A percentile compares a stretch with the other conserved stretches of the same genome.
These are phyloP conservation scores for Vidua chalybeata DNA, from an alignment of 2,113 vertebrate genomes.

Conservation along the genomic window DNA sequence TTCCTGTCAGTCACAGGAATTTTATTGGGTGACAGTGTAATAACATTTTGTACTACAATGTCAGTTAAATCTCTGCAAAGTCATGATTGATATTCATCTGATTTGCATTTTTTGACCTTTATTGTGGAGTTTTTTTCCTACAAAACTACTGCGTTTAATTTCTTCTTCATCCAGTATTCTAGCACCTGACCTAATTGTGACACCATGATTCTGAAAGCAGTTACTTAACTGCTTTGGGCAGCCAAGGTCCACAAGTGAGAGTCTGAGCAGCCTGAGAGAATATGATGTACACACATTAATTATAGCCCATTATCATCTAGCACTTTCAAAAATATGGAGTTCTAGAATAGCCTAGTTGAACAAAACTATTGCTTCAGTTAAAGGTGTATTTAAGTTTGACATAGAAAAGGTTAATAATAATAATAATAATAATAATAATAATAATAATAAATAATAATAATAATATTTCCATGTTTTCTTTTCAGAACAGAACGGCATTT, in stretches of 20 bases:
- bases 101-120: conserved; percentile 25
- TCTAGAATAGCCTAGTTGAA: background rate
- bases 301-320: background rate
- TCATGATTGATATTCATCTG: background rate
- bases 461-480: background rate
- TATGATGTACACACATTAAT: background rate
- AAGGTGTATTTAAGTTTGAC: background rate
- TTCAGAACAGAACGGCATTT: background rate
- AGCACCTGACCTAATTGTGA: background rate
- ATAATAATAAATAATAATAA: too few relatives aligned
- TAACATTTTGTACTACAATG: background rate
- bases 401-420: background rate
- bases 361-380: background rate
- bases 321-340: background rate
- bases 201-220: background rate
- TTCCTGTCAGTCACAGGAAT: background rate
- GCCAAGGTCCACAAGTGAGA: background rate
- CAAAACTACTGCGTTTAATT: background rate
- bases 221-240: background rate
- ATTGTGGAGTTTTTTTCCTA: background rate
- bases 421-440: too few relatives aligned
- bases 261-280: background rate
- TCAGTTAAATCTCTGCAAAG: conserved; percentile 8
- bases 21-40: background rate
- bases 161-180: background rate